phyloP scores from a whole-genome alignment of 2,797 vertebrate species.

The Enteromius viviparus region DNA sequence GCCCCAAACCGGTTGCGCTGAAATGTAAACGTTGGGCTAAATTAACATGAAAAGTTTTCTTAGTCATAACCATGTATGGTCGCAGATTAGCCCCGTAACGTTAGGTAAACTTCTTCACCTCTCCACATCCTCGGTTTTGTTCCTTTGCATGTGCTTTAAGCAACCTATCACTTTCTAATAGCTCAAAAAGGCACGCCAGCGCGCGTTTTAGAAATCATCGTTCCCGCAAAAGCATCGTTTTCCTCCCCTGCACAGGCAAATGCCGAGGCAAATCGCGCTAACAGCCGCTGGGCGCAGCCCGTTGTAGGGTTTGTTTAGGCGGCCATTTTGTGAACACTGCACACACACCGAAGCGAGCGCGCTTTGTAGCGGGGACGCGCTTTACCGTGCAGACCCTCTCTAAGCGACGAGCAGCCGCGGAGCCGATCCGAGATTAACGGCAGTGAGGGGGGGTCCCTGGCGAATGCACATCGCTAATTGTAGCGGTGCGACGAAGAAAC shows the following conservation, averaged over 20 bases:
- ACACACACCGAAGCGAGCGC: constrained; percentile 55
- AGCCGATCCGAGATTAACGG: constrained; percentile 75
- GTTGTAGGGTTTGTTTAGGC: constrained; percentile 84
- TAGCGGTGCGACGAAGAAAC: constrained; percentile 66
- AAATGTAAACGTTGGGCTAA: constrained; percentile 4
- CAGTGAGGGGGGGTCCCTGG: constrained; percentile 75
- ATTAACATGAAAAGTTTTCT: constrained; percentile 11
- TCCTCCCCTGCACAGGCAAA: constrained; percentile 9
- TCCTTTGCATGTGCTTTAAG: not conserved
- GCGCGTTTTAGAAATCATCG: not conserved
- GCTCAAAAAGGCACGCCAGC: not conserved
- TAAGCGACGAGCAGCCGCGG: constrained; percentile 46
- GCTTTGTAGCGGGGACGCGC: constrained; percentile 57
- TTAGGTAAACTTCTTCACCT: not conserved
- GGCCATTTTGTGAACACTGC: constrained; percentile 81
- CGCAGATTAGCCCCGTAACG: not conserved
- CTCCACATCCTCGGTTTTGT: not conserved
- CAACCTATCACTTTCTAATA: not conserved
- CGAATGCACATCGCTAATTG: constrained; percentile 66
- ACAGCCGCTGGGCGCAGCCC: constrained; percentile 28
- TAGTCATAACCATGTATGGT: constrained; percentile 20
- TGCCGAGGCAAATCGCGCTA: constrained; percentile 8
- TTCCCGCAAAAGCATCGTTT: not conserved
- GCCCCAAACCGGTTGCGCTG: not conserved
- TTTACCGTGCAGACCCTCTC: constrained; percentile 59